These are phyloP conservation scores for Meghimatium bilineatum DNA, from an alignment of 2,888 invertebrate species.

Conservation along the genomic window DNA sequence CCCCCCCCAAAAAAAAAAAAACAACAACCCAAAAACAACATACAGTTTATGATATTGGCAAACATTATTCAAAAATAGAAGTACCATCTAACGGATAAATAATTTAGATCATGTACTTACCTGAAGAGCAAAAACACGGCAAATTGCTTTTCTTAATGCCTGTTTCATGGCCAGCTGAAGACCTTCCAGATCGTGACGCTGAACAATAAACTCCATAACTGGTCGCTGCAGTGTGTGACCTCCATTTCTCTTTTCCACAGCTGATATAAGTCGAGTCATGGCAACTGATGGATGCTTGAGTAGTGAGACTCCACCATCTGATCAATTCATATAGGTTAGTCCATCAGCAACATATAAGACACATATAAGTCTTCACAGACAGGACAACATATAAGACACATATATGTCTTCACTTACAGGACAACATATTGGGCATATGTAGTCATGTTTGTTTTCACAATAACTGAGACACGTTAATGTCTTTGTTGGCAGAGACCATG, in stretches of 20 bases:
- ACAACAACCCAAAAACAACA: too few relatives aligned
- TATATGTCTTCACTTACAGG: too few relatives aligned
- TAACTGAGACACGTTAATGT: too few relatives aligned
- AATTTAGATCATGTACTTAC: constrained; percentile 73
- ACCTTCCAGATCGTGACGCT: constrained; percentile 88
- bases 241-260: constrained; percentile 65
- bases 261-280: constrained; percentile 84
- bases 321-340: neutral
- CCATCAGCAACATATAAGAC: neutral
- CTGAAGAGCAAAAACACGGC: constrained; percentile 89
- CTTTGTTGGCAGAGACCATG: too few relatives aligned
- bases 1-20: too few relatives aligned
- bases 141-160: constrained; percentile 83
- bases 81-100: neutral
- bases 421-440: too few relatives aligned
- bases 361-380: neutral
- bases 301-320: constrained; percentile 87
- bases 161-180: constrained; percentile 92
- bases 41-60: too few relatives aligned
- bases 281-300: constrained; percentile 93
- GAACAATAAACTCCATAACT: constrained; percentile 88
- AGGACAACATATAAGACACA: neutral
- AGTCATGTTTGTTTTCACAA: too few relatives aligned
- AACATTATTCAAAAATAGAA: too few relatives aligned
- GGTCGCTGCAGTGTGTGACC: constrained; percentile 83